Conservation (phyloP, 2,113 vertebrate genomes). For the Oenanthe melanoleuca region DNA sequence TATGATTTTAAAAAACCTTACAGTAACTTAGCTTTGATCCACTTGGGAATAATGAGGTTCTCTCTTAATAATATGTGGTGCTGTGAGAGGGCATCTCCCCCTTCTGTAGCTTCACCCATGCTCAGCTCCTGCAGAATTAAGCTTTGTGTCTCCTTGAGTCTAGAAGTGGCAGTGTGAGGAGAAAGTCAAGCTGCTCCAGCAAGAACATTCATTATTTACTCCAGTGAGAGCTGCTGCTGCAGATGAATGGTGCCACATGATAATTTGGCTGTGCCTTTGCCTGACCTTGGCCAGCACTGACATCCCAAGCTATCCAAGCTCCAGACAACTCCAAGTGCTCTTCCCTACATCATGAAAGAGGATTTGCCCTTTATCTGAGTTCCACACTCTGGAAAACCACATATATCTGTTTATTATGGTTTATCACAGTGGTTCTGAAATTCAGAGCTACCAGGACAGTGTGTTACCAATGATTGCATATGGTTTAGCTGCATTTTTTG, state of each 20-base stretch:
- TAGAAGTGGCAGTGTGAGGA: background rate
- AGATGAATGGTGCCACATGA: background rate
- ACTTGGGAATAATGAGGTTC: background rate
- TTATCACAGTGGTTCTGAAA: background rate
- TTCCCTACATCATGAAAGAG: background rate
- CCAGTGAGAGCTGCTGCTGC: background rate
- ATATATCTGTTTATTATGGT: background rate
- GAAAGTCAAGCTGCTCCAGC: background rate
- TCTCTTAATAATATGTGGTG: background rate
- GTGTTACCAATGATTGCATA: background rate
- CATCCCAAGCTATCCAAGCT: background rate
- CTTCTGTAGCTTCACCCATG: background rate
- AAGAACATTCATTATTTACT: background rate
- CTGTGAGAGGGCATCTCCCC: background rate
- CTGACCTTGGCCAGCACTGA: background rate
- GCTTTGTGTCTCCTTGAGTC: background rate
- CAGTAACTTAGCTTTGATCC: background rate
- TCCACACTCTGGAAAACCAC: background rate
- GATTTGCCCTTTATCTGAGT: background rate
- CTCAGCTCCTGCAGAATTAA: background rate
- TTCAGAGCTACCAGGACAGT: background rate
- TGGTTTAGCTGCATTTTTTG: background rate
- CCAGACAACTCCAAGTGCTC: background rate
- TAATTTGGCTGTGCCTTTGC: background rate
- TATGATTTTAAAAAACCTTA: background rate